These are phyloP conservation scores for Mesembrinibis cayennensis DNA, from an alignment of 2,113 vertebrate genomes.

Conservation along the genomic window DNA sequence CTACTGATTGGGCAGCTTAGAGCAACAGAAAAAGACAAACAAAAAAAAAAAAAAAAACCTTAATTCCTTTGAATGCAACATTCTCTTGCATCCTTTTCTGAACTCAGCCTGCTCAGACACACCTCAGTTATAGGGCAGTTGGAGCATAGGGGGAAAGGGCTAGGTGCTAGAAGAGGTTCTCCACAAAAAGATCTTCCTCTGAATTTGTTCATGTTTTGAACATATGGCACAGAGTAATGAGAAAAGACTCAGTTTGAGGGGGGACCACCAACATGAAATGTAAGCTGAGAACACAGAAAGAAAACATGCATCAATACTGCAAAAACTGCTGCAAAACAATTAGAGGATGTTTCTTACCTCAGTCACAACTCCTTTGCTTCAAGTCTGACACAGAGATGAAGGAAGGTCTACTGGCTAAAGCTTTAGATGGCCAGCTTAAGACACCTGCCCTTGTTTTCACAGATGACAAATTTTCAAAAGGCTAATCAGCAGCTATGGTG, in stretches of 20 bases:
- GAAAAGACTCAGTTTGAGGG: not conserved
- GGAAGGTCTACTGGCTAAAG: not conserved
- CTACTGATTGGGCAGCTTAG: slow-evolving; percentile 1
- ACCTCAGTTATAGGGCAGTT: not conserved
- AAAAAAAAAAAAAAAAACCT: not conserved
- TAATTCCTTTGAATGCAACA: slow-evolving; percentile 21
- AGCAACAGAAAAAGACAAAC: slow-evolving; percentile 15
- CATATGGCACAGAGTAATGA: not conserved
- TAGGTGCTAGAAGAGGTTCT: not conserved
- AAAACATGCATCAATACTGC: not conserved
- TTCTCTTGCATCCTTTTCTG: not conserved
- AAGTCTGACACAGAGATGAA: not conserved
- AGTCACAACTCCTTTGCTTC: not conserved
- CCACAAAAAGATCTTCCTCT: not conserved
- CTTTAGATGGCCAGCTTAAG: not conserved
- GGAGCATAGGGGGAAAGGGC: not conserved
- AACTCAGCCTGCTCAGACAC: not conserved
- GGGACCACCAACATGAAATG: not conserved
- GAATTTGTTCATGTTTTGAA: not conserved
- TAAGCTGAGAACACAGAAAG: not conserved
- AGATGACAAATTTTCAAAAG: not conserved
- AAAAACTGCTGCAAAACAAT: not conserved
- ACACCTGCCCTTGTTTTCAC: not conserved
- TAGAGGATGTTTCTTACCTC: not conserved
- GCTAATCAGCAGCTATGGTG: not conserved